Evolutionary conservation across 2,113 vertebrate species (phyloP).

Genomic region (Manacus vitellinus): DNA sequence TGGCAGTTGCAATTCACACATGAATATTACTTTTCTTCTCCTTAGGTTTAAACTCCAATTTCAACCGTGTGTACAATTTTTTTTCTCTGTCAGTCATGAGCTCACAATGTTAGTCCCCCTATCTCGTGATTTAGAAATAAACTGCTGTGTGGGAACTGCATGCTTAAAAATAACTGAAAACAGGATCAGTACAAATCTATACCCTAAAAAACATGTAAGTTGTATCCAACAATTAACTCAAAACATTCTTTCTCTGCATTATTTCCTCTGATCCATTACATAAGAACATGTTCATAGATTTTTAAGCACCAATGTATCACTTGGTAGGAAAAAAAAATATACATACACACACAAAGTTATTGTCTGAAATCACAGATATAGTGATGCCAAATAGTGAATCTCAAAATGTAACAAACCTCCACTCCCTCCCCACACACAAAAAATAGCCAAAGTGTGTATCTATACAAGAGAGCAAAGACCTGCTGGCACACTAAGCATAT

Average conservation of each 20-base stretch:
- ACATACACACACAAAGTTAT: slow-evolving; percentile 4
- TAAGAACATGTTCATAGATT: slow-evolving; percentile 58
- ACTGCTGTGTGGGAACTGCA: not conserved
- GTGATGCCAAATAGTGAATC: slow-evolving; percentile 10
- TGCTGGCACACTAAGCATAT: not conserved
- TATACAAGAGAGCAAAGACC: slow-evolving; percentile 8
- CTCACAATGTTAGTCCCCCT: not conserved
- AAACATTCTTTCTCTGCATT: slow-evolving; percentile 59
- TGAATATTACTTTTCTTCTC: not conserved
- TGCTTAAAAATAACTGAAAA: not conserved
- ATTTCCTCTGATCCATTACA: slow-evolving; percentile 50
- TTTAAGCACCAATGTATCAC: slow-evolving; percentile 57
- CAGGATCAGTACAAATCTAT: not conserved
- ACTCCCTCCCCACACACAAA: not conserved
- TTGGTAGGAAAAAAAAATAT: slow-evolving; percentile 14
- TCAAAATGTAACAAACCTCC: not conserved
- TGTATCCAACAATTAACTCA: slow-evolving; percentile 54
- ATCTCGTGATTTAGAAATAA: not conserved
- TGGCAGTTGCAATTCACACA: not conserved
- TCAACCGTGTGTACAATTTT: slow-evolving; percentile 6
- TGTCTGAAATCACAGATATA: slow-evolving; percentile 53
- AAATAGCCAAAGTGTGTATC: not conserved
- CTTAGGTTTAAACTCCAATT: slow-evolving; percentile 1
- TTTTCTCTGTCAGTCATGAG: not conserved
- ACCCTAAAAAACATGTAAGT: not conserved